Evolutionary conservation across 92 coral and sea anemone genomes (phyloP), one percentile per base, ranked within the genome.

Genomic region (Palythoa grandis): DNA sequence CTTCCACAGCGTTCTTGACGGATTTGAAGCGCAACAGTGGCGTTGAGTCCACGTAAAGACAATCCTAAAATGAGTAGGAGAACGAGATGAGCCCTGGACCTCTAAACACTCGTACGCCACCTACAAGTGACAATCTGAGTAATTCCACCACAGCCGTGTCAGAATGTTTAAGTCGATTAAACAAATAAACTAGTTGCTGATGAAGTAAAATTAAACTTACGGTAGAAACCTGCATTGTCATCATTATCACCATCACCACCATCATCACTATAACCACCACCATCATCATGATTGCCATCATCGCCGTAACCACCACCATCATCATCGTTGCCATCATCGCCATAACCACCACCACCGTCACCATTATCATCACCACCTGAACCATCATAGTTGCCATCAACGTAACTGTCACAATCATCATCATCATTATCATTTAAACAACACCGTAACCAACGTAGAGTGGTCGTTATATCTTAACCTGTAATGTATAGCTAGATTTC

Each of bases 1-100:
- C 73, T 29, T 80, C 85, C 54, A 80, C 74, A 12, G 72, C 16
- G 8, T 80, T 80, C 22, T 80, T 80, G 11, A 80, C 60, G 47
- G 74, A 65, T 39, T 80, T 80, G 3, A 68, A 16, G 15, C 70
- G 85, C 23, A 67, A 80, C 39, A 80, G 54, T 15, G 85, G 85
- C 4, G 85, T 40, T 1, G 85, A 66, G 20, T 66, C 75, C 74
- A 80, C 20, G 12, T 65, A 43, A 24, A 80, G 74, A 20, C 43
- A 60, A 9, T 65, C 24, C 85, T 80, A 20, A 11, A 24, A 43
- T 38, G 63, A 52, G 20, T 14, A n/a, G 50, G 52, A 43, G 20
- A 79, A 43, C 61, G 19, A 56, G 61, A 7, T 56, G 3, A 19
- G 20, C 22, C 20, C 6, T 61, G 9, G 29, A 11, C 22, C 69